Evolutionary conservation across 2,797 vertebrate genomes (phyloP).

Genomic region (Brachyalestes nurse): DNA sequence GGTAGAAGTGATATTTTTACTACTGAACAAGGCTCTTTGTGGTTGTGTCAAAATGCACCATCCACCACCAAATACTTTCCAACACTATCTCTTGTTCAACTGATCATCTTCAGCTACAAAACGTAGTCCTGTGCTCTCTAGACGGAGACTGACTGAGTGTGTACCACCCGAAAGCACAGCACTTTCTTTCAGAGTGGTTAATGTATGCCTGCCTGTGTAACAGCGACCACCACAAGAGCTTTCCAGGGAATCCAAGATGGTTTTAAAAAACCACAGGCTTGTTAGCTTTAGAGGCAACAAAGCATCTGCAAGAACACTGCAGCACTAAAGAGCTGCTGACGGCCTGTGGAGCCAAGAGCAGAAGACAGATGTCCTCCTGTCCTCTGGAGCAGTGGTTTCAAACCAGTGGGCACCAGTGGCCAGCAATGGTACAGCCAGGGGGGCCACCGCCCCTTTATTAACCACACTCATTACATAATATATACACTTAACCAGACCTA

Average conservation of each 20-base stretch:
- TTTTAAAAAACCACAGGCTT: constrained; percentile 49
- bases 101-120: neutral
- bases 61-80: neutral
- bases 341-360: constrained; percentile 11
- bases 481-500: too few species aligned
- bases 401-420: too few species aligned
- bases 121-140: neutral
- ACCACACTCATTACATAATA: too few species aligned
- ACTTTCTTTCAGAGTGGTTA: constrained; percentile 46
- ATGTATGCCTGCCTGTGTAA: constrained; percentile 47
- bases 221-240: constrained; percentile 44
- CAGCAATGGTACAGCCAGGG: too few species aligned
- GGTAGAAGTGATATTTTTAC: neutral
- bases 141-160: neutral
- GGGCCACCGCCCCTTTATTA: too few species aligned
- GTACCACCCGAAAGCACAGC: constrained; percentile 23
- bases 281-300: constrained; percentile 36
- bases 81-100: neutral
- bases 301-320: constrained; percentile 26
- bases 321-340: constrained; percentile 34
- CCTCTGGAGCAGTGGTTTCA: neutral
- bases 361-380: constrained; percentile 4
- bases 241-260: constrained; percentile 44
- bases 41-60: neutral
- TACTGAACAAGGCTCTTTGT: neutral